Evolutionary conservation across 2,113 vertebrate genomes (phyloP).

Genomic region (Bettongia penicillata): DNA sequence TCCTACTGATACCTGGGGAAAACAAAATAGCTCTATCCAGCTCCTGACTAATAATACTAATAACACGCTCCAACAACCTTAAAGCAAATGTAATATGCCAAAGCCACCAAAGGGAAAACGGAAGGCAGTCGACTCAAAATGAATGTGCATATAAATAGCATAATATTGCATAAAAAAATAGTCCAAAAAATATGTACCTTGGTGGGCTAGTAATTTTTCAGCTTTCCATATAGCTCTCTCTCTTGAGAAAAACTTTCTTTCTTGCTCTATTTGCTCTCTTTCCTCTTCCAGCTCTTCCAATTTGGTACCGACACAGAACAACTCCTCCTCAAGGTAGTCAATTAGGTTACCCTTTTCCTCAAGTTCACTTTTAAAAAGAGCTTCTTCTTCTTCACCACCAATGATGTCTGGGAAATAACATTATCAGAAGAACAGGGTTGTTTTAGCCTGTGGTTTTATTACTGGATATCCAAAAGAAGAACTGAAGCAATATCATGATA

Average conservation of each 20-base stretch:
- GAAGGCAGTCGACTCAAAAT: neutral
- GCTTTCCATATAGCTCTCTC: constrained; percentile 94
- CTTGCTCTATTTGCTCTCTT: constrained; percentile 89
- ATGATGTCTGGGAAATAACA: constrained; percentile 87
- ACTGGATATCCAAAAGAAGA: constrained; percentile 41
- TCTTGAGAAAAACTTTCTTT: constrained; percentile 91
- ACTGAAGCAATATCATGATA: neutral
- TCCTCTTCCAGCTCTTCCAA: constrained; percentile 95
- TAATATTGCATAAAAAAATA: constrained; percentile 39
- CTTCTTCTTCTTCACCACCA: constrained; percentile 94
- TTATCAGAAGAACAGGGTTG: constrained; percentile 13
- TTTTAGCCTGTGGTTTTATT: constrained; percentile 44
- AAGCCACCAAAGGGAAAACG: neutral
- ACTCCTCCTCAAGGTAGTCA: constrained; percentile 87
- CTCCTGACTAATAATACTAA: constrained; percentile 11
- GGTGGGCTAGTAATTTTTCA: constrained; percentile 88
- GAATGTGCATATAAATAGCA: neutral
- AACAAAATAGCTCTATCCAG: constrained; percentile 15
- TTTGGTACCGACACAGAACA: constrained; percentile 88
- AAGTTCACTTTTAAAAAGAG: constrained; percentile 90
- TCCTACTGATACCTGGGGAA: constrained; percentile 4
- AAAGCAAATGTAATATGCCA: constrained; percentile 19
- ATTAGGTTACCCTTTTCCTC: constrained; percentile 86
- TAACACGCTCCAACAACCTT: constrained; percentile 21
- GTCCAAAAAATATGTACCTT: constrained; percentile 90